Evolutionary conservation across 1,140 invertebrate species (phyloP), one percentile per base, ranked within the genome.

Genomic region (Stegodyphus dumicola): DNA sequence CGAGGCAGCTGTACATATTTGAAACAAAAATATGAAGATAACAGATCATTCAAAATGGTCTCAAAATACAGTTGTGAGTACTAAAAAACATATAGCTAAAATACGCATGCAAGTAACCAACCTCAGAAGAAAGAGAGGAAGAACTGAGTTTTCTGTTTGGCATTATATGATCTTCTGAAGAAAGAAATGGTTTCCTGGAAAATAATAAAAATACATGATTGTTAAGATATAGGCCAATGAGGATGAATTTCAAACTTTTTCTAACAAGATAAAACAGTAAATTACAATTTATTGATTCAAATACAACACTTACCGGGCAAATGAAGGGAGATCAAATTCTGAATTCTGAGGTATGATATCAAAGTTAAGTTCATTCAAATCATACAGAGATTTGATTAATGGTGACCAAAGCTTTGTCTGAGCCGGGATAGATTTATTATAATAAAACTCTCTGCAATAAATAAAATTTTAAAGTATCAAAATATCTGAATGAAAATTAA

Each of bases 321-420:
- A 92, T 74, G 90, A 90, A 7, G 92, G 92, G 79, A 89, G 89
- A 85, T 92, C 92, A 67, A 92, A 89, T 87, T 92, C 91, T 88
- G 91, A 90, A 83, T 91, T 90, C 48, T 77, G 77, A 65, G 91
- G 89, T 76, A 89, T 89, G 84, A 92, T 89, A 88, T 92, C 91
- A 90, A 92, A 92, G 77, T 91, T 88, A n/a, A 92, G 64, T 64
- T 91, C 90, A 86, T 90, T 91, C 18, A 92, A 89, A 87, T 92
- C 91, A 89, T 92, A 92, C 6, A 92, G 87, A 18, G 66, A 65
- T 77, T 87, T 66, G 17, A 88, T 13, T 33, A 89, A 64, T 48
- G 78, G 10, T 13, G 71, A 76, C 86, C 86, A 85, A 13, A 67
- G 48, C 48, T 81, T 84, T 67, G 11, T 54, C 13, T 76, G 74